Evolutionary conservation across 2,797 vertebrate genomes (phyloP).

Genomic region (Muraenolepis orangiensis): DNA sequence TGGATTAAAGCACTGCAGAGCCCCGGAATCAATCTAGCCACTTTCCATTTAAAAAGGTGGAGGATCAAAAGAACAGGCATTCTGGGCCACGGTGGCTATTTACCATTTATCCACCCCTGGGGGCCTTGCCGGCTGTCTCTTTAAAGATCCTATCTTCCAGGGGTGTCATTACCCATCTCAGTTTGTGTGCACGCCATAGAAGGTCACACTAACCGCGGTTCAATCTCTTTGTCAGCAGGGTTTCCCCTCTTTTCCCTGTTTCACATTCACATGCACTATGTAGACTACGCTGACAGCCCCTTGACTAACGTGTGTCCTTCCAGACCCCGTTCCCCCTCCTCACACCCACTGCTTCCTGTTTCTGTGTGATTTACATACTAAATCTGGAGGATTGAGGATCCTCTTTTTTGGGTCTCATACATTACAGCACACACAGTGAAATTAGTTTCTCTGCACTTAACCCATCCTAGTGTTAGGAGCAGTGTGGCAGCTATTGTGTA

Average conservation of each 20-base stretch:
- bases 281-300: no score
- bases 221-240: constrained; percentile 14
- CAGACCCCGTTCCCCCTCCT: background rate
- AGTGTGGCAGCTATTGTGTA: no score
- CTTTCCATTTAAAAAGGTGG: constrained; percentile 67
- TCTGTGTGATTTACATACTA: background rate
- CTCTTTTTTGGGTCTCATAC: no score
- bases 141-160: constrained; percentile 30
- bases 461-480: no score
- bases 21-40: constrained; percentile 49
- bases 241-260: no score
- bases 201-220: constrained; percentile 39
- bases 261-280: background rate
- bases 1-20: constrained; percentile 11
- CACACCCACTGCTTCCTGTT: background rate
- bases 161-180: constrained; percentile 40
- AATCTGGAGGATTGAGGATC: no score
- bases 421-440: no score
- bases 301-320: background rate
- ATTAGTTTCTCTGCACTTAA: no score
- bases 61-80: constrained; percentile 57
- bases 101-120: constrained; percentile 60
- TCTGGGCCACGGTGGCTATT: constrained; percentile 55
- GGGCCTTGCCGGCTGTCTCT: constrained; percentile 41
- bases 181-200: constrained; percentile 35